A percentile compares a stretch with the other conserved stretches of the same genome.
These are phyloP conservation scores for Merodon equestris DNA, from an alignment of 2,888 invertebrate genomes.

Conservation along the genomic window DNA sequence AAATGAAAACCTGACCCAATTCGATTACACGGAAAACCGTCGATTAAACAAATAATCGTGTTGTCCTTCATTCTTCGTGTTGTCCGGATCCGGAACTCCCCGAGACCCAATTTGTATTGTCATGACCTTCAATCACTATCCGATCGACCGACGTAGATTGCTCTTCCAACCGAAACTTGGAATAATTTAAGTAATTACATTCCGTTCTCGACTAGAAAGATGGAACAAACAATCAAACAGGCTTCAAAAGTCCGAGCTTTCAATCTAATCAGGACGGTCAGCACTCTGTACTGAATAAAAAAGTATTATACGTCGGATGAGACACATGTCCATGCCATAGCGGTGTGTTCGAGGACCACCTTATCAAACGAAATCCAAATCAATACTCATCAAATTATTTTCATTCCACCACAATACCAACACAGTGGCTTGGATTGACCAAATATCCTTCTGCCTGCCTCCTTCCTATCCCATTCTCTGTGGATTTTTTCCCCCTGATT, in stretches of 20 bases:
- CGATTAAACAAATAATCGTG: conserved; percentile 49
- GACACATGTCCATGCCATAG: conserved; percentile 29
- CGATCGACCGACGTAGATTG: conserved; percentile 30
- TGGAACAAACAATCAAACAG: conserved; percentile 4
- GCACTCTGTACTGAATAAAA: conserved; percentile 46
- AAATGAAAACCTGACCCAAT: conserved; percentile 32
- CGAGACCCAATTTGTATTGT: conserved; percentile 49
- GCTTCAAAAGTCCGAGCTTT: conserved; percentile 28
- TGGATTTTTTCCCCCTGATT: conserved; percentile 1
- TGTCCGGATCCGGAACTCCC: too few relatives aligned
- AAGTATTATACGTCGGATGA: conserved; percentile 10
- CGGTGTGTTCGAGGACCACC: conserved; percentile 1
- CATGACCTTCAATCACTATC: conserved; percentile 57
- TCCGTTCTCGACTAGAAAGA: conserved; percentile 36
- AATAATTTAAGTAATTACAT: conserved; percentile 65
- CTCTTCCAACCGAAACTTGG: conserved; percentile 21
- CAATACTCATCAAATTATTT: conserved; percentile 65
- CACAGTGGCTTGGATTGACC: conserved; percentile 32
- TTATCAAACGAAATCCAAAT: conserved; percentile 54
- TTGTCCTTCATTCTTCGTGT: too few relatives aligned
- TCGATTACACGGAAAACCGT: conserved; percentile 15
- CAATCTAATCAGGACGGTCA: conserved; percentile 44
- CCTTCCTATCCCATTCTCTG: too few relatives aligned
- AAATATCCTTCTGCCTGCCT: conserved; percentile 6
- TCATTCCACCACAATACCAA: conserved; percentile 50